Evolutionary conservation across 2,113 vertebrate genomes (phyloP), one percentile per base, ranked within the genome.

Genomic region (Ceuthmochares aereus): DNA sequence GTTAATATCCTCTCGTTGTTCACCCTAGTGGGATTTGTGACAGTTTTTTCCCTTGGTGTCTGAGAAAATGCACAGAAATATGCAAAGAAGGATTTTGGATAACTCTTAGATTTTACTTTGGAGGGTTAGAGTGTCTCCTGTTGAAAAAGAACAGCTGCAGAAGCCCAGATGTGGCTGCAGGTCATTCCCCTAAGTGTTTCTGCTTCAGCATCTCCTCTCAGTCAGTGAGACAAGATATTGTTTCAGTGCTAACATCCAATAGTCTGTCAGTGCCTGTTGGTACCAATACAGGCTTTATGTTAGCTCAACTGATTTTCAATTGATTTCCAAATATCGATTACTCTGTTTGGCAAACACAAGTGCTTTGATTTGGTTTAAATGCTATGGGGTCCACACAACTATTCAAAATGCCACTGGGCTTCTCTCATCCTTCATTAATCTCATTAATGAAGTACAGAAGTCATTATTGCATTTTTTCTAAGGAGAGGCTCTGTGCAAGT

Each of bases 201-300:
- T 58, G 19, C 83, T 90, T 58, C 40, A 62, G 32, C 5, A 1
- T 67, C 83, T 66, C 68, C 32, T 59, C 59, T 60, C 51, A 34
- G 43, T 14, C 56, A 27, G 0, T 0, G 0, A 76, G 32, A n/a
- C 0, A 1, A 54, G 37, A 4, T 4, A 47, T 45, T 1, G 6
- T n/a, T 58, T 9, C 58, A 45, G 52, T 23, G 45, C 26, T 26
- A 22, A n/a, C 19, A 30, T 6, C 40, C 62, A 63, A 1, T 12
- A 11, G 18, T 42, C 75, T 64, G 3, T 14, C 52, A 59, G 3
- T 18, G 21, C 30, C 7, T 26, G 15, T 68, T 78, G 23, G 32
- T 21, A 64, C 14, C 14, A 75, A 47, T 20, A 10, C 10, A 20
- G 17, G 1, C 14, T 67, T 90, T 29, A 10, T 21, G 13, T 52